A percentile compares a stretch with the other conserved stretches of the same genome.
Evolutionary conservation across 2,888 invertebrate species (phyloP).

Genomic region (Strigamia maritima): DNA sequence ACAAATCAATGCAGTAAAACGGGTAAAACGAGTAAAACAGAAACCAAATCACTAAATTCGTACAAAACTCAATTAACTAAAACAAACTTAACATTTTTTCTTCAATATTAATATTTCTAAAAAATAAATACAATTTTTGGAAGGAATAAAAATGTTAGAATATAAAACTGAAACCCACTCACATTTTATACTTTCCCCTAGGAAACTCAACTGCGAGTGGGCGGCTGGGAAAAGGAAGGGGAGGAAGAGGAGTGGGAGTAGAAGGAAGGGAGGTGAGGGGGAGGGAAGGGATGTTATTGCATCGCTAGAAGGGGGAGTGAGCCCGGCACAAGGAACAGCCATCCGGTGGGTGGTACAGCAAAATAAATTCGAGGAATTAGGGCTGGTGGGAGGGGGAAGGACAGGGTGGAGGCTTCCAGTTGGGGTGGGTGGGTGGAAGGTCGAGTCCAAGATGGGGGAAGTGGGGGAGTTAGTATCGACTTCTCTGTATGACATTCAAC

Average conservation of each 20-base stretch:
- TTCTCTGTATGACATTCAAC: slow-evolving; percentile 17
- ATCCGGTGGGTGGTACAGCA: slow-evolving; percentile 32
- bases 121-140: not conserved
- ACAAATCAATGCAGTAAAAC: too few relatives aligned
- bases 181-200: slow-evolving; percentile 25
- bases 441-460: slow-evolving; percentile 10
- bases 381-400: slow-evolving; percentile 30
- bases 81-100: not conserved
- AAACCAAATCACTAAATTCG: too few relatives aligned
- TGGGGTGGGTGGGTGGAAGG: slow-evolving; percentile 33
- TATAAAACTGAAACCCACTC: slow-evolving; percentile 3
- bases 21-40: too few relatives aligned
- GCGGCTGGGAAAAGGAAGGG: slow-evolving; percentile 31
- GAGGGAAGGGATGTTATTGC: slow-evolving; percentile 11
- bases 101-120: not conserved
- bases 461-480: slow-evolving; percentile 18
- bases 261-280: not conserved
- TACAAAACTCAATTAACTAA: not conserved
- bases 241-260: slow-evolving; percentile 8
- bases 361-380: slow-evolving; percentile 35
- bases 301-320: slow-evolving; percentile 14
- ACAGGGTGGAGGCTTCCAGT: slow-evolving; percentile 28
- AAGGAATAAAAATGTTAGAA: not conserved
- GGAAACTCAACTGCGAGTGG: slow-evolving; percentile 28
- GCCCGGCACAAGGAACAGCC: not conserved